Evolutionary conservation across 2,888 invertebrate species (phyloP), one percentile per base, ranked within the genome.

Genomic region (Apotomis capreana): DNA sequence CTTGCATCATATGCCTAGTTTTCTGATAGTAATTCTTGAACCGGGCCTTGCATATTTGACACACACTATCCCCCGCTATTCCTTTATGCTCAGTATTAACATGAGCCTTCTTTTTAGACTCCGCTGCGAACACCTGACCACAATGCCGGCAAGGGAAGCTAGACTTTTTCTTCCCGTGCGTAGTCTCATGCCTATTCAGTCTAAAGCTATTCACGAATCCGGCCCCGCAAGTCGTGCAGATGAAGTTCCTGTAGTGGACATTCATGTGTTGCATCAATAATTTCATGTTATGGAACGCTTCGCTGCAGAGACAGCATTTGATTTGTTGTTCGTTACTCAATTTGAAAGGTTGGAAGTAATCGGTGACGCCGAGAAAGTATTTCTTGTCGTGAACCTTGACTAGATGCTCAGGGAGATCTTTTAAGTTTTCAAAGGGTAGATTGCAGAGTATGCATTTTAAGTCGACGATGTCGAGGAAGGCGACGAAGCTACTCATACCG

Each of bases 21-120:
- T 92, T 92, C 70, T 92, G 92, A 54, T 93, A 92, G 75, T 92
- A 92, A 74, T 92, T 93, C 78, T 91, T 90, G 69, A 93, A 93
- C 3, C 92, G 82, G 0, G 90, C 88, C 67, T 91, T 91, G 77
- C 93, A 93, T 5, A 93, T 91, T 68, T 90, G 90, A 49, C 89
- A 94, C 0, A 92, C 91, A 67, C 91, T 91, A 57, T 92, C 89
- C 0, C 92, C 92, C 3, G 89, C 91, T 1, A 92, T 89, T 0
- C 91, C 92, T 72, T 90, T 91, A 37, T 92, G 92, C 63, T 90
- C 91, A 0, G 87, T 89, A 15, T 91, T 92, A 0, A 91, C 89
- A 57, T 93, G 93, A 0, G 90, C 88, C 54, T 91, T 92, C 76
- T 89, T 89, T 70, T 92, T 91, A 0, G 90, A 91, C 59, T 92